These are phyloP conservation scores for Cebidichthys violaceus DNA, from an alignment of 2,113 vertebrate species.

Conservation along the genomic window DNA sequence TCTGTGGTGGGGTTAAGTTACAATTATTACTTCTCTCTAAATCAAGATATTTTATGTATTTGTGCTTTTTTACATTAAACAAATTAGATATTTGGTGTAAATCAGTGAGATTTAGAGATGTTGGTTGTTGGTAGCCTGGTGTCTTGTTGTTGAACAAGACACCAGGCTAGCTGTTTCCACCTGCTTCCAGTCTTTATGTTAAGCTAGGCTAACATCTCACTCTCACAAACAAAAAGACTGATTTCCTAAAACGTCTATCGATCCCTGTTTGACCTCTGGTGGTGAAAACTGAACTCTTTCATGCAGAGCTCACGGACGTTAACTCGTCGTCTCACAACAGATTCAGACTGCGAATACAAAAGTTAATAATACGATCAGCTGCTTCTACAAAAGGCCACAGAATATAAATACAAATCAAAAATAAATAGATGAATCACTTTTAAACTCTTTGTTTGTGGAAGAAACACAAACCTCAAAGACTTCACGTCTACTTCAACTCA, in stretches of 20 bases:
- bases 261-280: background rate
- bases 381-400: conserved; percentile 41
- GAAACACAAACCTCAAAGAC: background rate
- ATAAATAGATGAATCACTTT: background rate
- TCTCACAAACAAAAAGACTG: no score
- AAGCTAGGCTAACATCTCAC: conserved; percentile 21
- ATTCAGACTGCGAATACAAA: background rate
- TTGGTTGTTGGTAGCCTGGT: no score
- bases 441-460: background rate
- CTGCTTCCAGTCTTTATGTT: background rate
- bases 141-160: no score
- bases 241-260: no score
- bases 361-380: background rate
- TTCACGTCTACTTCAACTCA: background rate
- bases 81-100: background rate
- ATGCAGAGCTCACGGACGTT: conserved; percentile 56
- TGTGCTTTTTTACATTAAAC: background rate
- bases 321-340: conserved; percentile 11
- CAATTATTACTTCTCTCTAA: background rate
- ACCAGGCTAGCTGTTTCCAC: background rate
- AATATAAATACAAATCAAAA: conserved; percentile 4
- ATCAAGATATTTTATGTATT: background rate
- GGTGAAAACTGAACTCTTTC: conserved; percentile 28
- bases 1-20: background rate
- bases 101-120: no score